These are phyloP conservation scores for Dinoponera quadriceps DNA, from an alignment of 1,140 invertebrate species.

Conservation along the genomic window DNA sequence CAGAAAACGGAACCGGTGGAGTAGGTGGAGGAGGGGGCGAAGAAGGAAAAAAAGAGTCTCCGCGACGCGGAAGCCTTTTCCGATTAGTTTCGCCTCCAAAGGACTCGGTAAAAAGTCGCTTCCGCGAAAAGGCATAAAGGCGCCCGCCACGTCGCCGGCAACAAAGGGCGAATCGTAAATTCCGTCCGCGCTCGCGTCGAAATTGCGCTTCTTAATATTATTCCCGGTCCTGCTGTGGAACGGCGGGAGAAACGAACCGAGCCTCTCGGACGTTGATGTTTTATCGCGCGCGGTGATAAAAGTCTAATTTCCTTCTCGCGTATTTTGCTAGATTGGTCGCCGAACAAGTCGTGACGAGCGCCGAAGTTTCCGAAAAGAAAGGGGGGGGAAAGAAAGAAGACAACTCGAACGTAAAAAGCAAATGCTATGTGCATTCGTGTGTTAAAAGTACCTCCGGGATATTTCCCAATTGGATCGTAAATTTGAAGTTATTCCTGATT, in stretches of 20 bases:
- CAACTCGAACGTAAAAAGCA: background rate
- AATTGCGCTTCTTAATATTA: constrained; percentile 59
- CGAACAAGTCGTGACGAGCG: background rate
- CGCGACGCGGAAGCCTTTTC: constrained; percentile 42
- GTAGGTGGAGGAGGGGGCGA: constrained; percentile 1
- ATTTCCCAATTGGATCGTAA: constrained; percentile 30
- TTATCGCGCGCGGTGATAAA: constrained; percentile 47
- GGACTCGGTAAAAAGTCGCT: constrained; percentile 54
- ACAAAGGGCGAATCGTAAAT: constrained; percentile 55
- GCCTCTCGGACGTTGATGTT: constrained; percentile 43
- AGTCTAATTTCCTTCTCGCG: constrained; percentile 48
- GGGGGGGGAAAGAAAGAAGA: too few relatives aligned
- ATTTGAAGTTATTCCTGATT: background rate
- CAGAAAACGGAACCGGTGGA: constrained; percentile 27
- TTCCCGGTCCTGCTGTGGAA: constrained; percentile 42
- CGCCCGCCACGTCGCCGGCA: constrained; percentile 16
- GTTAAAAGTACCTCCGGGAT: background rate
- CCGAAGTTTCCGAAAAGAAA: background rate
- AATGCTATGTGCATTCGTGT: background rate
- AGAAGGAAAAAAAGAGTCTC: constrained; percentile 32
- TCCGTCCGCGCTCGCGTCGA: constrained; percentile 32
- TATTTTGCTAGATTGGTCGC: constrained; percentile 35
- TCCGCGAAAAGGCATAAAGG: constrained; percentile 53
- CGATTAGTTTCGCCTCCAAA: constrained; percentile 67
- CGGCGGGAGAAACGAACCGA: constrained; percentile 43